Evolutionary conservation across 2,888 invertebrate species (phyloP).

Genomic region (Aethes cnicana): DNA sequence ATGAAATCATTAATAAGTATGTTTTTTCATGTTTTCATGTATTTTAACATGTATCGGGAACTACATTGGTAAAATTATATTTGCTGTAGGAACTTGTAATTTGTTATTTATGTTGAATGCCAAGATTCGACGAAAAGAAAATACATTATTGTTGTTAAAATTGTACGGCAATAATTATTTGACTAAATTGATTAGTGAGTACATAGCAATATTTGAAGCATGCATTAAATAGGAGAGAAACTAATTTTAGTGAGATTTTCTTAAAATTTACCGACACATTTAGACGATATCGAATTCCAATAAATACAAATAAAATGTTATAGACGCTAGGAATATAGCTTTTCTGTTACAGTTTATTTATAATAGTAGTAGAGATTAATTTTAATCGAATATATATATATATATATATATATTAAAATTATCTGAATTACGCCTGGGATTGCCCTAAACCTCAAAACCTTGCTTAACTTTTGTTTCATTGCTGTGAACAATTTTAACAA

Average conservation of each 20-base stretch:
- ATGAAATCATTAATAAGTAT: background rate
- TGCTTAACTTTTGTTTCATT: background rate
- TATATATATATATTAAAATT: no score
- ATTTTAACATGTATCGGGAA: background rate
- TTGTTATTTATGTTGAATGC: no score
- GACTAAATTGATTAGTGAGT: constrained; percentile 12
- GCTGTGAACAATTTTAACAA: background rate
- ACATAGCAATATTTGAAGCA: constrained; percentile 10
- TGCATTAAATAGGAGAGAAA: background rate
- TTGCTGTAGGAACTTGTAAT: no score
- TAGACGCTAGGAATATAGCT: constrained; percentile 1
- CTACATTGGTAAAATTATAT: background rate
- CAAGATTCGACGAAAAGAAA: no score
- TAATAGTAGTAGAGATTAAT: no score
- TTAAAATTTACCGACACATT: constrained; percentile 1
- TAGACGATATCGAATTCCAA: constrained; percentile 3
- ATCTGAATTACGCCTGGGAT: no score
- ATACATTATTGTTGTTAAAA: background rate
- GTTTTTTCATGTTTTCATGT: background rate
- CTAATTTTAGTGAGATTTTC: background rate
- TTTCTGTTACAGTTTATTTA: no score
- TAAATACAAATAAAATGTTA: background rate
- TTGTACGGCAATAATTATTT: background rate
- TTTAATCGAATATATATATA: no score
- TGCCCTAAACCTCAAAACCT: no score